These are phyloP conservation scores for Microcebus murinus DNA, from an alignment of 2,113 vertebrate species.

Conservation along the genomic window DNA sequence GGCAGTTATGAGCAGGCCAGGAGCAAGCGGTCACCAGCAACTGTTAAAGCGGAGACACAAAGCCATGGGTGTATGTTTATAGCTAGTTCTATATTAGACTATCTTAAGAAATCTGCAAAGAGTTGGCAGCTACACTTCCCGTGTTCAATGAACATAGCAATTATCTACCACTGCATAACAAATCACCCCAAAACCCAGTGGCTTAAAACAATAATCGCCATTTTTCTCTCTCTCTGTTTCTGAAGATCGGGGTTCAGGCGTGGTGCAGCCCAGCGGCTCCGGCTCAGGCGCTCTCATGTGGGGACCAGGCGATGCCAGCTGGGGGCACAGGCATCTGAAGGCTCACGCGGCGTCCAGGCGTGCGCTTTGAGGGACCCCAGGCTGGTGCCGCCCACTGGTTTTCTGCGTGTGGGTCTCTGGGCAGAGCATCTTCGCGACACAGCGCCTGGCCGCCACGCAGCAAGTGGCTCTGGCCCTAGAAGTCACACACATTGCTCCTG, in stretches of 20 bases:
- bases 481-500: not conserved
- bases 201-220: not conserved
- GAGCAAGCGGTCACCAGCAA: not conserved
- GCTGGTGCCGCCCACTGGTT: too few species aligned
- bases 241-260: not conserved
- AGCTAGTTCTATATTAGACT: not conserved
- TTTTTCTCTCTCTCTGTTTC: not conserved
- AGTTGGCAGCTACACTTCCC: not conserved
- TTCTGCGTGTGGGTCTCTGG: not conserved
- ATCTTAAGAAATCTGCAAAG: not conserved
- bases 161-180: not conserved
- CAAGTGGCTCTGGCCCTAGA: not conserved
- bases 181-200: not conserved
- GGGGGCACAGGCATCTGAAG: not conserved
- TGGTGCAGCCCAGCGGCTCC: fast-evolving
- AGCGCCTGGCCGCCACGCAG: not conserved
- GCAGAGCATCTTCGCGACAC: fast-evolving
- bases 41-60: not conserved
- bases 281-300: not conserved
- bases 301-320: not conserved
- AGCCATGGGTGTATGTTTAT: not conserved
- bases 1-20: too few species aligned
- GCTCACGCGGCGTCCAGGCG: too few species aligned
- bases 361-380: not conserved
- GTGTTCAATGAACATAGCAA: not conserved